Evolutionary conservation across 2,113 vertebrate species (phyloP).

Genomic region (Aix galericulata): DNA sequence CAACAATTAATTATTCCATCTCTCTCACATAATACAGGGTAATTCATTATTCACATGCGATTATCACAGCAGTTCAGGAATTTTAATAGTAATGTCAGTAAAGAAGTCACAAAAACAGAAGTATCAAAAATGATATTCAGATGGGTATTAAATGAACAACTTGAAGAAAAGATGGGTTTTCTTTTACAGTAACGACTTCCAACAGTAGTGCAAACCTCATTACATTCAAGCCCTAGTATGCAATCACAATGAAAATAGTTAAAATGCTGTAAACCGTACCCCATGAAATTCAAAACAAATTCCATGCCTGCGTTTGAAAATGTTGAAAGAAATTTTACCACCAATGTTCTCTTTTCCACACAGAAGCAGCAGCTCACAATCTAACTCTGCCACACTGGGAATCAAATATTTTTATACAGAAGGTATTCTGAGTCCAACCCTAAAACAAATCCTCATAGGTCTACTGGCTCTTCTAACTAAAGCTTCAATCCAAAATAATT

Average conservation of each 20-base stretch:
- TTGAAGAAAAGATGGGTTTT: not conserved
- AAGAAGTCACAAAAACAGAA: not conserved
- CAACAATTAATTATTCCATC: not conserved
- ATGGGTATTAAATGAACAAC: not conserved
- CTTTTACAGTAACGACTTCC: not conserved
- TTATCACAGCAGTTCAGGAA: not conserved
- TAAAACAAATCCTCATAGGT: not conserved
- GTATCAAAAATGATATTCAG: not conserved
- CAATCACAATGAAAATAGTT: not conserved
- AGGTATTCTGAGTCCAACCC: not conserved
- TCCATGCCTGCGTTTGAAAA: not conserved
- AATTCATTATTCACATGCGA: not conserved
- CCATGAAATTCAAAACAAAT: not conserved
- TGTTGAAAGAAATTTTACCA: not conserved
- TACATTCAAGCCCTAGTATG: not conserved
- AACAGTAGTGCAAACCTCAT: not conserved
- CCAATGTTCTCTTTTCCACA: not conserved
- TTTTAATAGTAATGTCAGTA: not conserved
- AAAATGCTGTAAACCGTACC: not conserved
- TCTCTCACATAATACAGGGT: not conserved
- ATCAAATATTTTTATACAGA: not conserved
- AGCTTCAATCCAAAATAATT: not conserved
- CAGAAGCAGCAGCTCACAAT: accelerated
- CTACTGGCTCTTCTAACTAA: not conserved
- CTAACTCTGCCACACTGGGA: not conserved